These are phyloP conservation scores for Hyles euphorbiae DNA, from an alignment of 1,140 invertebrate genomes.

Conservation along the genomic window DNA sequence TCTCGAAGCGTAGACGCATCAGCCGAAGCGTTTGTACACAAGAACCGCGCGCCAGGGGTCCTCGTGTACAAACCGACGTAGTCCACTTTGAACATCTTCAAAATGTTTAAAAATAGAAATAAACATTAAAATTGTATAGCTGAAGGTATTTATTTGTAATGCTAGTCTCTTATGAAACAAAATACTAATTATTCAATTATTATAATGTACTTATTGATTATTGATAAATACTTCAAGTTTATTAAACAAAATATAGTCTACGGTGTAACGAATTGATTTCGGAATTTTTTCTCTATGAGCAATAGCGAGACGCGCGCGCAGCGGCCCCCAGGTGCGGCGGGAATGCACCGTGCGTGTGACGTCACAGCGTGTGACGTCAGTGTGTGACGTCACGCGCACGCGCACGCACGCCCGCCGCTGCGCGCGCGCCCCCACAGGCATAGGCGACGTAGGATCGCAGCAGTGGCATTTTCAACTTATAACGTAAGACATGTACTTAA, in stretches of 20 bases:
- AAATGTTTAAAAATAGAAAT: constrained; percentile 72
- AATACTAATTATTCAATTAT: constrained; percentile 76
- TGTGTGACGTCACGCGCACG: constrained; percentile 2
- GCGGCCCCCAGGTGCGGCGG: constrained; percentile 27
- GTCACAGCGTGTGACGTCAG: constrained; percentile 3
- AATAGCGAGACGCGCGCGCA: constrained; percentile 35
- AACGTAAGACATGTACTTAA: constrained; percentile 69
- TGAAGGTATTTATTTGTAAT: constrained; percentile 75
- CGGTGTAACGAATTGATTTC: constrained; percentile 72
- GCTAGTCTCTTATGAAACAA: constrained; percentile 75
- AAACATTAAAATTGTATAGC: constrained; percentile 74
- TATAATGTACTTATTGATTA: constrained; percentile 76
- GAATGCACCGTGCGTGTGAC: background rate
- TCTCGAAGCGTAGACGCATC: constrained; percentile 68
- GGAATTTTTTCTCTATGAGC: constrained; percentile 68
- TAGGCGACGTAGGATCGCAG: constrained; percentile 68
- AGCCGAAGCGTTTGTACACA: constrained; percentile 53
- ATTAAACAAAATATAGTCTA: constrained; percentile 72
- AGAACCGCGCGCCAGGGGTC: constrained; percentile 39
- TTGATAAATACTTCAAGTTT: constrained; percentile 75
- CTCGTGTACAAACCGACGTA: constrained; percentile 60
- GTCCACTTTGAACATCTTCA: constrained; percentile 71
- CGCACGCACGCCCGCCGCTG: constrained; percentile 13
- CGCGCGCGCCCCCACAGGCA: constrained; percentile 35
- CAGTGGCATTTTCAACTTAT: constrained; percentile 71